Evolutionary conservation across 2,797 vertebrate species (phyloP).

Genomic region (Oreochromis mossambicus): DNA sequence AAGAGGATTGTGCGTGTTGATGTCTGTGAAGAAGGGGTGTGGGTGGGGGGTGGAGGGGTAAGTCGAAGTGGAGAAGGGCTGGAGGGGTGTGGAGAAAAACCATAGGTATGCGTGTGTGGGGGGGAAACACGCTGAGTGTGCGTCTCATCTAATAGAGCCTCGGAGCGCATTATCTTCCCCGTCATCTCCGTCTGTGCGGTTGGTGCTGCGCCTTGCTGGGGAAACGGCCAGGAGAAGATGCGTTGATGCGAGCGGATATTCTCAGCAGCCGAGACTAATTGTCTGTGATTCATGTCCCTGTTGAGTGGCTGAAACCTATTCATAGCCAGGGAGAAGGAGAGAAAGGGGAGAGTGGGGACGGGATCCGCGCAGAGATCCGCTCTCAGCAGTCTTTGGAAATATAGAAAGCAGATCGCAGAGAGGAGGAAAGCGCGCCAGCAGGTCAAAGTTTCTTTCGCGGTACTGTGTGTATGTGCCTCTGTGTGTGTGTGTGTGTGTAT

Average conservation of each 20-base stretch:
- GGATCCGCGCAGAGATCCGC: slow-evolving; percentile 10
- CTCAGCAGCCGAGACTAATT: slow-evolving; percentile 55
- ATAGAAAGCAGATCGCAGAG: not conserved
- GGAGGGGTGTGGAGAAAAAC: slow-evolving; percentile 26
- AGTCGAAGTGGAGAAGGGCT: slow-evolving; percentile 16
- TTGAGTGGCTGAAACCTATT: slow-evolving; percentile 48
- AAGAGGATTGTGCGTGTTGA: slow-evolving; percentile 11
- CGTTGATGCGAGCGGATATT: slow-evolving; percentile 38
- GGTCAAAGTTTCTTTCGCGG: slow-evolving; percentile 61
- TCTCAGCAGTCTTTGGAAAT: slow-evolving; percentile 33
- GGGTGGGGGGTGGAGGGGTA: not conserved
- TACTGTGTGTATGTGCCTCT: not conserved
- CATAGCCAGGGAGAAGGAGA: slow-evolving; percentile 18
- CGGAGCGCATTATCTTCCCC: slow-evolving; percentile 68
- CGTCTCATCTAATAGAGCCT: slow-evolving; percentile 65
- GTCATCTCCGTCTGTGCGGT: slow-evolving; percentile 68
- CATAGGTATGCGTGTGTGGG: slow-evolving; percentile 34
- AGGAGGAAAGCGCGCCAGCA: slow-evolving; percentile 5
- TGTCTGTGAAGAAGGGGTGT: not conserved
- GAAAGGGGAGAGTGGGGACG: slow-evolving; percentile 13
- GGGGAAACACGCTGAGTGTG: slow-evolving; percentile 54
- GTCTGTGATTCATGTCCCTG: slow-evolving; percentile 60
- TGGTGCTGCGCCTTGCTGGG: slow-evolving; percentile 21
- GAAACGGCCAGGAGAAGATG: slow-evolving; percentile 36
- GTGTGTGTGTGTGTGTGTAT: not conserved